Evolutionary conservation across 1,140 invertebrate genomes (phyloP), one percentile per base, ranked within the genome.

Genomic region (Drosophila pseudoobscura): DNA sequence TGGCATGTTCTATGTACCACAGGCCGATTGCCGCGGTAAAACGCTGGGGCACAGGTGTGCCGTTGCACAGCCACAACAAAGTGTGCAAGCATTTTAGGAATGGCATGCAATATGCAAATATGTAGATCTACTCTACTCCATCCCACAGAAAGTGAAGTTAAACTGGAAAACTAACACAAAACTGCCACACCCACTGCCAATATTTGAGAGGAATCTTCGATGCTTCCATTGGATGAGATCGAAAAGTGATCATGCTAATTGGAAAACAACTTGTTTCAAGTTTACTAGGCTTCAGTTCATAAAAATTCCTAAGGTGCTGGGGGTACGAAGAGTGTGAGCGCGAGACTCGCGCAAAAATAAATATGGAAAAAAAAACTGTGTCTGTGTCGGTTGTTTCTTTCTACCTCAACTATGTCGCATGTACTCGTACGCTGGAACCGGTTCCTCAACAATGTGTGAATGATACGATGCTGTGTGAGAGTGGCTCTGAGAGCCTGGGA

Each of bases 381-480:
- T 60, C 59, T 39, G 74, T 54, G 53, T 50, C 55, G 58, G 63
- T 74, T 39, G 35, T 39, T 39, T 60, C 35, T 50, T 43, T 61
- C 49, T n/a, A 57, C 50, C 44, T 62, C 41, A 60, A 75, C 71
- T 83, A 82, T 83, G 79, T 82, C 79, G 75, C 76, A 83, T 66
- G 80, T 68, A 73, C 62, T 11, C 35, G 52, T 51, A 73, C 68
- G 54, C 43, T 54, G 62, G 62, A 82, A 84, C 80, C 80, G 80
- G 80, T 84, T 85, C 76, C 56, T 11, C 35, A 39, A 39, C 35
- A 39, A 39, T 39, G 35, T 80, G 72, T 64, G 53, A 78, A 65
- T 57, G 72, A 73, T 69, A 73, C 65, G 80, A 84, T 85, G 80
- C 80, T 85, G 80, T 68, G 53, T 62, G 64, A 55, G 64, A 58